Evolutionary conservation across 1,140 invertebrate species (phyloP), one percentile per base, ranked within the genome.

Genomic region (Aplysia californica): DNA sequence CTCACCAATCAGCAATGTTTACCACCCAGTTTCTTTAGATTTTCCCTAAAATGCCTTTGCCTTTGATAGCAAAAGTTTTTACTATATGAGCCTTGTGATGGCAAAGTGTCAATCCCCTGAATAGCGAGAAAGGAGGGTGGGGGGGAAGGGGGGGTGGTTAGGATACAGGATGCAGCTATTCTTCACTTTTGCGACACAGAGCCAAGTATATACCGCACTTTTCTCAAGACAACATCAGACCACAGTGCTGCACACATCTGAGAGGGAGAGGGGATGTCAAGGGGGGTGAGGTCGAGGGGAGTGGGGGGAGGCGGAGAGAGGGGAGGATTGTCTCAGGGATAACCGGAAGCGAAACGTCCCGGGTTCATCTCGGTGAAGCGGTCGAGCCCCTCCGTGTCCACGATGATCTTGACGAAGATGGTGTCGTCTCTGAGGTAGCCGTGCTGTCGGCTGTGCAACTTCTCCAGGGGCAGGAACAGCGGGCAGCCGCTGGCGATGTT

Each of bases 401-500:
- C 85, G 31, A 84, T 80, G 44, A 87, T 84, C 67, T 88, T 88
- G 4, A 90, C 79, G 75, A 86, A 89, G 71, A 88, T 82, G 0
- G 83, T 84, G 72, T 90, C 86, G 74, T 90, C 86, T 75, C 85
- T 87, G 15, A 90, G 77, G 74, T 86, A 90, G 10, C 80, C 82
- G 66, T 79, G 72, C 33, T 76, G 79, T 41, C 82, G 65, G 41
- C 81, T 82, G 39, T 85, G 76, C n/a, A 90, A 58, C 29, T 80
- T 78, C n/a, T 81, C 59, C 1, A 86, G 77, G 0, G 83, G 78
- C 29, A 88, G 79, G 79, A 90, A 90, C 29, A 86, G 71, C 0
- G 88, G 89, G 75, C 87, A 89, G 0, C 89, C 89, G 71, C 80
- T 85, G 1, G 88, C 88, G 23, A 89, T 88, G 78, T 90, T 90